These are phyloP conservation scores for Simalia tracyae DNA, from an alignment of 2,797 vertebrate genomes.

Conservation along the genomic window DNA sequence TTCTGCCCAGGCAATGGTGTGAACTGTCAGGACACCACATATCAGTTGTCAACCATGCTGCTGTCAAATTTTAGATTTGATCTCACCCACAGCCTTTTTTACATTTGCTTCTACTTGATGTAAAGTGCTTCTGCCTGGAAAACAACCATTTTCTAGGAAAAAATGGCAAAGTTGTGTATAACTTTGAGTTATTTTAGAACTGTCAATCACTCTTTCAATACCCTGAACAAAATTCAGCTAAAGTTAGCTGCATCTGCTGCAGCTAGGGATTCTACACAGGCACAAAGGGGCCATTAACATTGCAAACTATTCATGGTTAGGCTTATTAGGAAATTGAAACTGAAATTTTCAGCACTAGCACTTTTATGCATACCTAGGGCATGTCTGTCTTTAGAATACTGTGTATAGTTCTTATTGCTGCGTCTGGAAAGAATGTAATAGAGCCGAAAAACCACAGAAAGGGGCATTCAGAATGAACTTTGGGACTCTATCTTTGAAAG, in stretches of 20 bases:
- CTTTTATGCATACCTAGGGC: background rate
- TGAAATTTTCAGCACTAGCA: background rate
- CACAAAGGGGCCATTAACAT: background rate
- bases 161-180: background rate
- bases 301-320: background rate
- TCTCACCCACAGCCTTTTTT: background rate
- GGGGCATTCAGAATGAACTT: background rate
- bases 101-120: background rate
- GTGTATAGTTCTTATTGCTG: background rate
- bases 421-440: background rate
- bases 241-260: background rate
- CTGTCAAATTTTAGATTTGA: background rate
- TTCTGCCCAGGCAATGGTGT: background rate
- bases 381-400: background rate
- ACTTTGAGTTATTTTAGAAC: background rate
- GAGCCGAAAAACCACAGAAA: background rate
- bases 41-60: background rate
- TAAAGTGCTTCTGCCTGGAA: background rate
- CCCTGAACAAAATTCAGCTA: background rate
- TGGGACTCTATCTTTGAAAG: background rate
- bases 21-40: background rate
- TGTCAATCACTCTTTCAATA: background rate
- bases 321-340: background rate
- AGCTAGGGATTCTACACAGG: background rate
- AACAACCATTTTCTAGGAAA: background rate